phyloP scores from a whole-genome alignment of 2,113 vertebrate genomes.

The Oenanthe melanoleuca region DNA sequence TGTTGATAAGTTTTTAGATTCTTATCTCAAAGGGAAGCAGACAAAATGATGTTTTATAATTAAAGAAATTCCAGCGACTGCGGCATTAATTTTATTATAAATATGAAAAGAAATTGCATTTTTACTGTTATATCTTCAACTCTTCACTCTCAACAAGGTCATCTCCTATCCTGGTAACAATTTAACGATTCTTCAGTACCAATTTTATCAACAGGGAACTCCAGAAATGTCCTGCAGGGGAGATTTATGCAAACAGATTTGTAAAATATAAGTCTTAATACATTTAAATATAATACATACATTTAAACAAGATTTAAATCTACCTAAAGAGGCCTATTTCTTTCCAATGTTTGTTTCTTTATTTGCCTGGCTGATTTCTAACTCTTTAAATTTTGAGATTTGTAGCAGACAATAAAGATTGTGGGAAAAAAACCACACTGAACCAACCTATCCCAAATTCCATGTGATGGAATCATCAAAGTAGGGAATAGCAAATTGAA shows the following conservation, averaged over 20 bases:
- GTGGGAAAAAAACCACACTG: rapidly evolving
- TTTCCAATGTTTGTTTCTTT: neutral
- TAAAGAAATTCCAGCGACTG: neutral
- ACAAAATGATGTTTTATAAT: neutral
- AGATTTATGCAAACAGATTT: neutral
- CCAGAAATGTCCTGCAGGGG: neutral
- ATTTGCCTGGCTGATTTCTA: neutral
- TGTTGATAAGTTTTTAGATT: neutral
- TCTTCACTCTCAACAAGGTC: neutral
- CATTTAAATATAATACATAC: neutral
- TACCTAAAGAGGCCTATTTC: neutral
- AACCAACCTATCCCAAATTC: rapidly evolving
- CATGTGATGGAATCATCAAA: neutral
- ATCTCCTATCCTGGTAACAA: neutral
- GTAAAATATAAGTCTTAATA: neutral
- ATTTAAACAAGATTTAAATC: neutral
- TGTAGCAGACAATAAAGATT: neutral
- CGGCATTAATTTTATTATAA: neutral
- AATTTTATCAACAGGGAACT: neutral
- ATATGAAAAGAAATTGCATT: neutral
- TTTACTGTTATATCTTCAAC: neutral
- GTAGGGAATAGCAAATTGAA: neutral
- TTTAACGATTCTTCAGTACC: neutral
- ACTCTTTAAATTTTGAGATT: neutral
- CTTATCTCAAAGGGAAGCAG: neutral